Evolutionary conservation across 1,140 invertebrate genomes (phyloP).

Genomic region (Bombus pascuorum): DNA sequence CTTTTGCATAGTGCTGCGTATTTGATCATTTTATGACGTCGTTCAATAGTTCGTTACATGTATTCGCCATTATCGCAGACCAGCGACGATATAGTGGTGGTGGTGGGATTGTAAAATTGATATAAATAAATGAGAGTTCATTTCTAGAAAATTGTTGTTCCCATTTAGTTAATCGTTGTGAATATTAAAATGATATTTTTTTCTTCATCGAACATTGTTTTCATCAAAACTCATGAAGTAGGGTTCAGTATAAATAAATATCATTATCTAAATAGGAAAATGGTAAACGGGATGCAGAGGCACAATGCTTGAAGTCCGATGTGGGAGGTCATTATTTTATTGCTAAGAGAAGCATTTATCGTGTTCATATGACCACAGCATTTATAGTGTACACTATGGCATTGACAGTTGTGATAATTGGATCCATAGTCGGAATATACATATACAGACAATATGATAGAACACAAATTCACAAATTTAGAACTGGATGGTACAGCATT

Average conservation of each 20-base stretch:
- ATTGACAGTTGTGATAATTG: constrained; percentile 88
- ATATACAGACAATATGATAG: constrained; percentile 90
- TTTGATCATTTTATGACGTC: background rate
- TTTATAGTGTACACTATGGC: constrained; percentile 89
- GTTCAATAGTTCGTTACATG: background rate
- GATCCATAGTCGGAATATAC: constrained; percentile 89
- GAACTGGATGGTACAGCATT: constrained; percentile 87
- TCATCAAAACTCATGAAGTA: background rate
- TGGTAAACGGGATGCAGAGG: constrained; percentile 75
- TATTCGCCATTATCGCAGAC: background rate
- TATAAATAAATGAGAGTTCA: background rate
- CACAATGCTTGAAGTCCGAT: constrained; percentile 69
- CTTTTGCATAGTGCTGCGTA: background rate
- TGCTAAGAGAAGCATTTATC: constrained; percentile 70
- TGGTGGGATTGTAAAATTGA: background rate
- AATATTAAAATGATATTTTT: background rate
- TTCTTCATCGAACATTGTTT: background rate
- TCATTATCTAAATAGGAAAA: constrained; percentile 65
- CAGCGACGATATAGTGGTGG: background rate
- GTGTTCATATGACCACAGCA: constrained; percentile 85
- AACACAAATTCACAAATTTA: constrained; percentile 84
- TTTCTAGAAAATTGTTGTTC: background rate
- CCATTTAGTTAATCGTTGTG: background rate
- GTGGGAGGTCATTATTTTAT: constrained; percentile 71
- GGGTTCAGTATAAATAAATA: background rate